Evolutionary conservation across 2,113 vertebrate species (phyloP).

Genomic region (Epinephelus lanceolatus): DNA sequence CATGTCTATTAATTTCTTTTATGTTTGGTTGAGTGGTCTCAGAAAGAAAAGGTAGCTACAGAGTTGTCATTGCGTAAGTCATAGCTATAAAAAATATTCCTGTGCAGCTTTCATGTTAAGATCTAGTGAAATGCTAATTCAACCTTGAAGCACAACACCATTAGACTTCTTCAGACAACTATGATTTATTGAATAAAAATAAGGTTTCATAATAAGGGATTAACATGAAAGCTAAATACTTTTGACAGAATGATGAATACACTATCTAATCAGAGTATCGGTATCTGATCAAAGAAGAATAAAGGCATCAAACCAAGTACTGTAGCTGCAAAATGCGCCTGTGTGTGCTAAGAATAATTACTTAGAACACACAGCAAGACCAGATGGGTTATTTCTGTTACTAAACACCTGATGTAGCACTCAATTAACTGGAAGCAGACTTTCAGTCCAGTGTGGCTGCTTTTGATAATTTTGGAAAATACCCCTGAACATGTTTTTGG

Average conservation of each 20-base stretch:
- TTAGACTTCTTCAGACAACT: constrained; percentile 23
- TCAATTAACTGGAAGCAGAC: constrained; percentile 19
- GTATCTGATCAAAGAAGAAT: constrained; percentile 31
- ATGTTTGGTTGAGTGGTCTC: background rate
- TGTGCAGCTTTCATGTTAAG: constrained; percentile 13
- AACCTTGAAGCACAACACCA: constrained; percentile 49
- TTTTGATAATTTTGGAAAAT: constrained; percentile 16
- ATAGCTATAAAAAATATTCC: background rate
- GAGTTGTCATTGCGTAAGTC: background rate
- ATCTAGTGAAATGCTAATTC: constrained; percentile 44
- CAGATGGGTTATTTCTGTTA: constrained; percentile 29
- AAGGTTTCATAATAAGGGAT: constrained; percentile 20
- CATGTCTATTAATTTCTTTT: background rate
- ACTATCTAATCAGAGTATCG: constrained; percentile 1
- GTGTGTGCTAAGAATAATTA: constrained; percentile 16
- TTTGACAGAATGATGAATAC: constrained; percentile 39
- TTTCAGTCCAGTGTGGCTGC: background rate
- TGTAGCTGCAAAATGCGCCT: constrained; percentile 9
- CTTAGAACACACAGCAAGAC: constrained; percentile 13
- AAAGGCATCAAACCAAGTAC: constrained; percentile 7
- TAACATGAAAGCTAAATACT: constrained; percentile 9
- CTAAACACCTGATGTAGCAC: constrained; percentile 25
- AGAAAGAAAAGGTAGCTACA: background rate
- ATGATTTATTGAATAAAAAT: constrained; percentile 50
- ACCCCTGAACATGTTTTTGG: background rate